Evolutionary conservation across 2,113 vertebrate genomes (phyloP).

Genomic region (Eonycteris spelaea): DNA sequence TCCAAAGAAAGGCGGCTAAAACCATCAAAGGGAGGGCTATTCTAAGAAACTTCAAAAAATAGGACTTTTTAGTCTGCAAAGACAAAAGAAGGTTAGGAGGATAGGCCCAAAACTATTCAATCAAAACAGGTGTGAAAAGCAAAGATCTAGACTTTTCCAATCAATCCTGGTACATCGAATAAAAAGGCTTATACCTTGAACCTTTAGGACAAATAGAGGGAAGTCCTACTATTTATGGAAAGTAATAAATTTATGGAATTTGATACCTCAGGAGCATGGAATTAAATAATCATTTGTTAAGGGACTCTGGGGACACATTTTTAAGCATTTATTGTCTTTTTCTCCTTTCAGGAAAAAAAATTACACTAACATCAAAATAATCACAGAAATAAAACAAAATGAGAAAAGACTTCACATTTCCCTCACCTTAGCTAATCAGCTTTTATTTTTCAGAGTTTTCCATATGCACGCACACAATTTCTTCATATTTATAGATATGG

Average conservation of each 20-base stretch:
- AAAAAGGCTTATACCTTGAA: background rate
- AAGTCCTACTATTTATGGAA: background rate
- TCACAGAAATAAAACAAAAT: background rate
- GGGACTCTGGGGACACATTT: background rate
- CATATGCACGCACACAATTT: background rate
- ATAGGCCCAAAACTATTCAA: background rate
- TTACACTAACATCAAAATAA: background rate
- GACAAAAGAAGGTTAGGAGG: constrained; percentile 53
- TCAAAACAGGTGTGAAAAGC: background rate
- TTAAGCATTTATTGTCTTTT: constrained; percentile 26
- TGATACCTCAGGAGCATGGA: background rate
- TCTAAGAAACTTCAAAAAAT: constrained; percentile 35
- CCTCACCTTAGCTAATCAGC: background rate
- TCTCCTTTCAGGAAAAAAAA: background rate
- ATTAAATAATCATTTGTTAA: background rate
- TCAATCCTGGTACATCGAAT: background rate
- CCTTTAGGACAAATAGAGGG: background rate
- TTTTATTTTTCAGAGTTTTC: background rate
- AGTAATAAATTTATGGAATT: background rate
- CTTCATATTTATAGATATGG: background rate
- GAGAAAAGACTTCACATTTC: background rate
- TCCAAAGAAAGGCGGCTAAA: background rate
- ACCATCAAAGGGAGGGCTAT: background rate
- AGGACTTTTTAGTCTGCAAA: constrained; percentile 15
- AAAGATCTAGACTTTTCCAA: background rate